Base-by-base conservation (phyloP, 2,113 vertebrate species). In the Dendropsophus ebraccatus region DNA sequence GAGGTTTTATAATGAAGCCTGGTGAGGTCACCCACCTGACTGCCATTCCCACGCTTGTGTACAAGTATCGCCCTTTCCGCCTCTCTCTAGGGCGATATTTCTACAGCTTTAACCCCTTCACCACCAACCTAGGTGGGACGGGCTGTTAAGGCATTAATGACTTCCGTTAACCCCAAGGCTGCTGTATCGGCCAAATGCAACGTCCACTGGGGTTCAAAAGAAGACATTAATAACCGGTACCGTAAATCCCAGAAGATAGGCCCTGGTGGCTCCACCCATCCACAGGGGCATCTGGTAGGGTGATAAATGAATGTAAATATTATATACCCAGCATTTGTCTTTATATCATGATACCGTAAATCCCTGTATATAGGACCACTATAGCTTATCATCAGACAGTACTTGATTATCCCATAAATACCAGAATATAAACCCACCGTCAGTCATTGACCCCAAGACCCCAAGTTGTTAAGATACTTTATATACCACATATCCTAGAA, bases 71-170 rank as follows among this genome's bases (percentile, higher is more conserved):
- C 84, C 84, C 52, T 86, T 25, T 41, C 35, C 3, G 62, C 84
- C 84, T 86, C 84, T 86, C 84, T 86, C 84, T 50, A 80, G 76
- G 84, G 84, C 84, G 58, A 86, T 86, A 73, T 86, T 86, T 86
- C 84, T 86, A 86, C 84, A 47, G 49, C 52, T 41, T 32, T 37
- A 32, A 49, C 62, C 62, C 77, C 65, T 25, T 35, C 11, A 41
- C 16, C 70, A 16, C 62, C 49, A 2, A 12, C 14, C 8, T 30
- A 8, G 49, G 28, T 17, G 37, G 25, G 25, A 6, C 8, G 28
- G 8, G 45, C 1, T 3, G 21, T 73, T 25, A 50, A 76, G 25
- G 17, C 30, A n/a, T 13, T 37, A 13, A 16, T 32, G 21, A 14
- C 41, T 69, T 80, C 47, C 17, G 6, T 69, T 54, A 79, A 78